These are phyloP conservation scores for Cancer borealis DNA, from an alignment of 2,888 invertebrate genomes.

Conservation along the genomic window DNA sequence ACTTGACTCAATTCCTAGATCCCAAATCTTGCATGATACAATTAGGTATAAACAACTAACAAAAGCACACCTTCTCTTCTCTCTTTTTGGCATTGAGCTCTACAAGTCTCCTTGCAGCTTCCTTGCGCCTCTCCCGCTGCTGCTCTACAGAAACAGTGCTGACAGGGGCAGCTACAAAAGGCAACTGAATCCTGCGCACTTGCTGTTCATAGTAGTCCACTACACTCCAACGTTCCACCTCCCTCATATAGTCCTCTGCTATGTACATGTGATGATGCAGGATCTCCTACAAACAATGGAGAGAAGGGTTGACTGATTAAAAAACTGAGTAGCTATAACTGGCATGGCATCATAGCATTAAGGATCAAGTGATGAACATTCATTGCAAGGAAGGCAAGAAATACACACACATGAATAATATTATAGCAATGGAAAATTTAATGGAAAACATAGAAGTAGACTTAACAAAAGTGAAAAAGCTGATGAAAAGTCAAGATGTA, in stretches of 20 bases:
- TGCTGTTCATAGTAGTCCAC: conserved; percentile 83
- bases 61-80: conserved; percentile 86
- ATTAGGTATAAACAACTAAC: not conserved
- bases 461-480: no score
- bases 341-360: not conserved
- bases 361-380: not conserved
- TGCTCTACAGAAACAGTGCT: conserved; percentile 86
- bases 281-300: conserved; percentile 83
- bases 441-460: no score
- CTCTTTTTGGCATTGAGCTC: conserved; percentile 94
- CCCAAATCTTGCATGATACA: not conserved
- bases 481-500: no score
- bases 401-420: not conserved
- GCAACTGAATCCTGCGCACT: conserved; percentile 92
- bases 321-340: not conserved
- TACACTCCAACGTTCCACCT: conserved; percentile 90
- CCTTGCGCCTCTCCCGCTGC: conserved; percentile 91
- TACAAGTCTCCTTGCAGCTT: conserved; percentile 88
- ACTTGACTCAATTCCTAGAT: no score
- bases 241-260: conserved; percentile 88
- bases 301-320: not conserved
- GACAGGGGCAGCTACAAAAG: conserved; percentile 84
- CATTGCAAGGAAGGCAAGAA: not conserved
- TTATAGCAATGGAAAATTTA: not conserved
- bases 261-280: conserved; percentile 90